phyloP scores from a whole-genome alignment of 2,888 invertebrate genomes.

The Xestobium rufovillosum region DNA sequence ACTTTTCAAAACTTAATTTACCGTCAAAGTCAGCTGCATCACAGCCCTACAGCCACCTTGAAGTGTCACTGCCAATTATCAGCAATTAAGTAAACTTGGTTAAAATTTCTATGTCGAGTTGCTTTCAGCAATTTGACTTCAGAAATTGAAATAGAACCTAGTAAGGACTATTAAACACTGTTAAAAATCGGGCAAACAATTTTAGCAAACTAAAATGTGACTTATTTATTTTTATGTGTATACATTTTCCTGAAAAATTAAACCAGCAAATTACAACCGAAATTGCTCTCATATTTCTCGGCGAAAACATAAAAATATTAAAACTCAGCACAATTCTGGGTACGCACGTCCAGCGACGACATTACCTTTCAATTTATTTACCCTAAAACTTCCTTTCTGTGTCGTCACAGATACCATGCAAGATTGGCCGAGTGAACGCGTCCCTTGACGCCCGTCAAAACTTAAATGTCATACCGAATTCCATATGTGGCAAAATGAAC shows the following conservation, averaged over 20 bases:
- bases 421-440: slow-evolving; percentile 41
- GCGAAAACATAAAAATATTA: too few relatives aligned
- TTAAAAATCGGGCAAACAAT: too few relatives aligned
- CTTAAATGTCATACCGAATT: slow-evolving; percentile 40
- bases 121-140: too few relatives aligned
- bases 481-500: slow-evolving; percentile 30
- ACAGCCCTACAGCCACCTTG: slow-evolving; percentile 33
- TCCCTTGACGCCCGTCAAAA: slow-evolving; percentile 40
- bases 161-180: slow-evolving; percentile 14
- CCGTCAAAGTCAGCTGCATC: slow-evolving; percentile 27
- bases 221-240: too few relatives aligned
- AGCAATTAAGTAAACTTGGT: slow-evolving; percentile 38
- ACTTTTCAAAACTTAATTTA: slow-evolving; percentile 38
- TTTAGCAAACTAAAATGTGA: too few relatives aligned
- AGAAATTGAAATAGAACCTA: too few relatives aligned
- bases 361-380: slow-evolving; percentile 39
- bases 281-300: too few relatives aligned
- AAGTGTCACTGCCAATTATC: slow-evolving; percentile 38
- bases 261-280: too few relatives aligned
- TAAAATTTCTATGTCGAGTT: too few relatives aligned
- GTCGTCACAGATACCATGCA: slow-evolving; percentile 27
- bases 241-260: too few relatives aligned
- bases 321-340: too few relatives aligned
- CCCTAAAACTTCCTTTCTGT: slow-evolving; percentile 33
- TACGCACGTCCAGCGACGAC: slow-evolving; percentile 30